Conservation (phyloP, 2,797 vertebrate genomes). For the Sebastes goodei region DNA sequence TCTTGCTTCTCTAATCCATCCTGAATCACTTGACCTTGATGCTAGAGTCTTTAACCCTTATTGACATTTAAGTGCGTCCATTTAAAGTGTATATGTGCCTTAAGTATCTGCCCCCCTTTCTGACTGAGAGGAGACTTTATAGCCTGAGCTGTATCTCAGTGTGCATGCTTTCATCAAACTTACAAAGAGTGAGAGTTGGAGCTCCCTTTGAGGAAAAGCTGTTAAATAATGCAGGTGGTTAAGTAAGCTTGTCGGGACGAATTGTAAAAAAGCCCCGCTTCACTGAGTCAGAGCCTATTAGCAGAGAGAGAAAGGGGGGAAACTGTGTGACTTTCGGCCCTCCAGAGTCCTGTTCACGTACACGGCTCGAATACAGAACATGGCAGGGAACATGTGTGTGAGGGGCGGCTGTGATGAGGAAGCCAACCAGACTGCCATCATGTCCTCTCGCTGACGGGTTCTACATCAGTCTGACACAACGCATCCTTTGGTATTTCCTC, state of each 20-base stretch:
- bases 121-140: background rate
- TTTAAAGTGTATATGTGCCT: background rate
- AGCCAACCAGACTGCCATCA: constrained; percentile 1
- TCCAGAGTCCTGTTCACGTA: constrained; percentile 49
- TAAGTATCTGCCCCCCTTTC: background rate
- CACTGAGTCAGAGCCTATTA: constrained; percentile 62
- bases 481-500: background rate
- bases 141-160: constrained; percentile 7
- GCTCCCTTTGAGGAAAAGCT: constrained; percentile 61
- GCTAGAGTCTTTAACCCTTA: background rate
- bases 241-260: constrained; percentile 77
- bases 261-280: constrained; percentile 51
- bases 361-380: constrained; percentile 47
- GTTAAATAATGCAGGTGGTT: constrained; percentile 82
- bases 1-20: background rate
- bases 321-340: constrained; percentile 46
- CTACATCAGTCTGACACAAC: constrained; percentile 8
- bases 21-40: constrained; percentile 29
- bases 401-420: background rate
- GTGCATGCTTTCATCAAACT: constrained; percentile 45
- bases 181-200: constrained; percentile 28
- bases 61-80: background rate
- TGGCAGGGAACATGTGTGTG: constrained; percentile 28
- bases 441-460: constrained; percentile 12
- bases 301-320: background rate